Conservation (phyloP, 2,113 vertebrate species). For the Shinisaurus crocodilurus region DNA sequence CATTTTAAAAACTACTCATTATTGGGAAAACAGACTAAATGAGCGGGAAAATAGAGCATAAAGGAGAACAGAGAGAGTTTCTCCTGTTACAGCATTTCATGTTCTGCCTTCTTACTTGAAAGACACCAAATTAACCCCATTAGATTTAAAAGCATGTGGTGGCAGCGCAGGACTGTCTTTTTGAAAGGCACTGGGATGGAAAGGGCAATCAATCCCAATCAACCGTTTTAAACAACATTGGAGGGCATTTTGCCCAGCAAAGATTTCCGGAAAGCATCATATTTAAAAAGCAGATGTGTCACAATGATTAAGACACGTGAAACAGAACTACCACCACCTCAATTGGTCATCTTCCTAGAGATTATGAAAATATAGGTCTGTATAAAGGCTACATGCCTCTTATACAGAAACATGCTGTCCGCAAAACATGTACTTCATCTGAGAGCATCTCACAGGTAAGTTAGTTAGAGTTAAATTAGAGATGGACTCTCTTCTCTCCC, state of each 20-base stretch:
- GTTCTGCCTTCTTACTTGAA: neutral
- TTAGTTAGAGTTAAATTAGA: accelerated
- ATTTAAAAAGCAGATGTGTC: accelerated
- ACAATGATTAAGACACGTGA: accelerated
- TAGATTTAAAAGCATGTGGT: accelerated
- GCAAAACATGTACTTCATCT: neutral
- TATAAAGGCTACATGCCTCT: neutral
- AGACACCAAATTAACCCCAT: neutral
- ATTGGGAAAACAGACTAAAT: neutral
- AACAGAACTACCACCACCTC: accelerated
- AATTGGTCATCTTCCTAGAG: accelerated
- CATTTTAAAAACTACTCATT: conserved; percentile 16
- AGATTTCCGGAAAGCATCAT: neutral
- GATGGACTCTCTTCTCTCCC: too few relatives aligned
- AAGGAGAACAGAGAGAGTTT: conserved; percentile 17
- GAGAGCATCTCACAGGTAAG: conserved; percentile 32
- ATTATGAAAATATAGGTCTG: neutral
- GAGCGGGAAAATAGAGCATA: neutral
- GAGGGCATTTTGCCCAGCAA: neutral
- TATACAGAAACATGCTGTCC: neutral
- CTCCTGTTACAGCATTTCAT: conserved; percentile 29
- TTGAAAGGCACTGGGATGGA: accelerated
- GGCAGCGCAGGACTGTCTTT: neutral
- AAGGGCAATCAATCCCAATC: accelerated
- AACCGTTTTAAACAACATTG: neutral